phyloP scores from a whole-genome alignment of 2,888 invertebrate species.

The Gibbula magus region DNA sequence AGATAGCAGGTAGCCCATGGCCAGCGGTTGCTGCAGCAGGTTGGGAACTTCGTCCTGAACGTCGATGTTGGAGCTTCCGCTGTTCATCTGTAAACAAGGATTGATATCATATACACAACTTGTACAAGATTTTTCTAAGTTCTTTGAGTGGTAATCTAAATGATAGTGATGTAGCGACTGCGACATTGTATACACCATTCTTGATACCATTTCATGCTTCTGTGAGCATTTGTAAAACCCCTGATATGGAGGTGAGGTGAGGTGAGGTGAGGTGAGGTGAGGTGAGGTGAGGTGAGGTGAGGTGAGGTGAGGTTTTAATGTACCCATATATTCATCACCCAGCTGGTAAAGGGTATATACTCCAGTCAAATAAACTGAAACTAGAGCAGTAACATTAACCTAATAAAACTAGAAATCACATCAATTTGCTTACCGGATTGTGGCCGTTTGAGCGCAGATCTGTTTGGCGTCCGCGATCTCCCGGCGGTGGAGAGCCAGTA shows the following conservation, averaged over 20 bases:
- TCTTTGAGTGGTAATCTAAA: background rate
- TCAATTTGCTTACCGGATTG: conserved; percentile 46
- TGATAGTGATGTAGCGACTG: background rate
- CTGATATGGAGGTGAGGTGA: background rate
- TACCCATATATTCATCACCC: too few relatives aligned
- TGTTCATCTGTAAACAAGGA: conserved; percentile 15
- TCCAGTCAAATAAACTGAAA: too few relatives aligned
- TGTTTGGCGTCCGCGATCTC: conserved; percentile 42
- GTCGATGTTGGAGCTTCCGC: conserved; percentile 39
- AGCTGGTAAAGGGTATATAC: too few relatives aligned
- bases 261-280: background rate
- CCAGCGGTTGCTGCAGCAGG: conserved; percentile 96
- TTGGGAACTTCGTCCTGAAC: conserved; percentile 83
- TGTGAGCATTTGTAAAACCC: background rate
- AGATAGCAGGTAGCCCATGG: conserved; percentile 96
- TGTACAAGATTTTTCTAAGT: background rate
- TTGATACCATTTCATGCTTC: background rate
- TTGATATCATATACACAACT: background rate
- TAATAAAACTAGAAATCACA: too few relatives aligned
- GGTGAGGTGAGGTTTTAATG: too few relatives aligned
- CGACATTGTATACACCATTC: background rate
- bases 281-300: too few relatives aligned
- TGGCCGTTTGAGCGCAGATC: conserved; percentile 59
- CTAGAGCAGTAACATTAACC: too few relatives aligned
- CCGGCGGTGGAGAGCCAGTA: conserved; percentile 58